These are phyloP conservation scores for Agrotis exclamationis DNA, from an alignment of 2,888 invertebrate species.

Conservation along the genomic window DNA sequence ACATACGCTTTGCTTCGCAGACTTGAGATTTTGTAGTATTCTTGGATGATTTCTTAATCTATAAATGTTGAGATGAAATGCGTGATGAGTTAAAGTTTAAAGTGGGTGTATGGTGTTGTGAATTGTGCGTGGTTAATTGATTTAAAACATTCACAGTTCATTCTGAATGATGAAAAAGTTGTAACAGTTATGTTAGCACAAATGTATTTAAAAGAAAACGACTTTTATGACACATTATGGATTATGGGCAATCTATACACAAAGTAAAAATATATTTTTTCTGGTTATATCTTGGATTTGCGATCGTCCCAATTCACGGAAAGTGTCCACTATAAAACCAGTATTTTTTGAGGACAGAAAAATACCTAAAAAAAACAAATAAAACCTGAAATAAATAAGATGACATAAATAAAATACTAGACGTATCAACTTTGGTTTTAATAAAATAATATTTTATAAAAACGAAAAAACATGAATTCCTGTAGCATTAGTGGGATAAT, in stretches of 20 bases:
- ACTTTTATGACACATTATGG: no score
- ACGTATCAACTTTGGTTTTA: slow-evolving; percentile 37
- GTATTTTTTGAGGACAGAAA: background rate
- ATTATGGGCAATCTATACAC: no score
- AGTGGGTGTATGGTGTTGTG: background rate
- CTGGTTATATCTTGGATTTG: no score
- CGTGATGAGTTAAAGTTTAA: slow-evolving; percentile 3
- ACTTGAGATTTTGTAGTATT: slow-evolving; percentile 74
- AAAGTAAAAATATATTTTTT: no score
- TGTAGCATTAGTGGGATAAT: background rate
- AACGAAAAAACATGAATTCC: background rate
- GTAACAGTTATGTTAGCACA: background rate
- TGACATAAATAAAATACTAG: slow-evolving; percentile 26
- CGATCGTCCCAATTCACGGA: background rate
- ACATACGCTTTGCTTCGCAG: slow-evolving; percentile 86
- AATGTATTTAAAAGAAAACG: background rate
- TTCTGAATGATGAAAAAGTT: background rate
- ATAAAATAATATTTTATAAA: slow-evolving; percentile 21
- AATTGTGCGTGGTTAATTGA: background rate
- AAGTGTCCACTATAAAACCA: background rate
- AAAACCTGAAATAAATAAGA: background rate
- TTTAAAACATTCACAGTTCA: background rate
- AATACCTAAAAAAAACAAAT: background rate
- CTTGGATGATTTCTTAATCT: slow-evolving; percentile 66
- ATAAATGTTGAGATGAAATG: slow-evolving; percentile 46